These are phyloP conservation scores for Riparia riparia DNA, from an alignment of 2,113 vertebrate genomes.

Conservation along the genomic window DNA sequence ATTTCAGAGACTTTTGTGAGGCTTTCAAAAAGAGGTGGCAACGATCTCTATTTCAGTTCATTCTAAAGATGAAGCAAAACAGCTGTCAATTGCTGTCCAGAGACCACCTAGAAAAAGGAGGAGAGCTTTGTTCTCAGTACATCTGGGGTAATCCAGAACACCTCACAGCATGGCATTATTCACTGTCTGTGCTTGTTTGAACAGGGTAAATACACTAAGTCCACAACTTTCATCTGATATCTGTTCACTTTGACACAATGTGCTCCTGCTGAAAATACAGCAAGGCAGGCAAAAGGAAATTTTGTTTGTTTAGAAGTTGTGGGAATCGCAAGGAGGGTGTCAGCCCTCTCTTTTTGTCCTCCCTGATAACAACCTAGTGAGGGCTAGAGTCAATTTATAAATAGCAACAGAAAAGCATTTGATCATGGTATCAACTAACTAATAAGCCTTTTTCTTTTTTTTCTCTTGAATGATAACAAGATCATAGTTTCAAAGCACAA, in stretches of 20 bases:
- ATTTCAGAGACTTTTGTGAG: background rate
- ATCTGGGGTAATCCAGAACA: background rate
- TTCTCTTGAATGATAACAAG: background rate
- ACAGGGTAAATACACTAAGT: background rate
- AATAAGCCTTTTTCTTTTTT: background rate
- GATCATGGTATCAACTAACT: background rate
- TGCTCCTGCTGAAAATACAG: background rate
- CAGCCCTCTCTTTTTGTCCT: background rate
- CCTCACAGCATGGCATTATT: background rate
- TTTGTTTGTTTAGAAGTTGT: background rate
- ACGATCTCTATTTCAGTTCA: background rate
- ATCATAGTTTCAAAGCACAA: slow-evolving; percentile 14
- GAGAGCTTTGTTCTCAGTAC: background rate
- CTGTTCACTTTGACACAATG: background rate
- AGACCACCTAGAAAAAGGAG: background rate
- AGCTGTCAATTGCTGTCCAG: background rate
- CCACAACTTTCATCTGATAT: background rate
- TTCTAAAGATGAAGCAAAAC: background rate
- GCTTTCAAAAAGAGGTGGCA: background rate
- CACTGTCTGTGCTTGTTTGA: background rate
- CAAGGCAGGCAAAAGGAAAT: background rate
- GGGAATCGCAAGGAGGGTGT: background rate
- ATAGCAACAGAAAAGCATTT: slow-evolving; percentile 33
- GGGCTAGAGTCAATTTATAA: background rate
- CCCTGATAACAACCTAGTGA: background rate